A percentile compares a stretch with the other conserved stretches of the same genome.
These are phyloP conservation scores for Procambarus clarkii DNA, from an alignment of 1,140 invertebrate genomes.

Conservation along the genomic window DNA sequence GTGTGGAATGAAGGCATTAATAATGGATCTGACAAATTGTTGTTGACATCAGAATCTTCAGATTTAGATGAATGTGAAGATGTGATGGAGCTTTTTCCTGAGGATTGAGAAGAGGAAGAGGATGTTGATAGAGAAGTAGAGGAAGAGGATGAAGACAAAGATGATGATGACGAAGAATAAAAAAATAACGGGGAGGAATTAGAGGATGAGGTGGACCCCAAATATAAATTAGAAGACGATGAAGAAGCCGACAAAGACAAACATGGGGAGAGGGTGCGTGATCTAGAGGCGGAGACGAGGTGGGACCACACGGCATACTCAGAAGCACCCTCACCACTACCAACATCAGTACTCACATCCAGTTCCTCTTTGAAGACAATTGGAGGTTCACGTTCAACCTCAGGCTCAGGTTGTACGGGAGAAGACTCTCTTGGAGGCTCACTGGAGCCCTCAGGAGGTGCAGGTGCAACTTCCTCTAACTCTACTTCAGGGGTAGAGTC, in stretches of 20 bases:
- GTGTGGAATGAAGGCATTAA: not conserved
- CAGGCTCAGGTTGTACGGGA: slow-evolving; percentile 52
- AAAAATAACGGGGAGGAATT: too few species aligned
- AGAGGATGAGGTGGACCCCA: slow-evolving; percentile 27
- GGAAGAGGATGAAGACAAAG: slow-evolving; percentile 36
- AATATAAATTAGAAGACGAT: slow-evolving; percentile 41
- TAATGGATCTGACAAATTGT: slow-evolving; percentile 31
- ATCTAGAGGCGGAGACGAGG: slow-evolving; percentile 21
- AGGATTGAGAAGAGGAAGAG: slow-evolving; percentile 47
- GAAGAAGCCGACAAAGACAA: slow-evolving; percentile 28
- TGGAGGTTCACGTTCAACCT: slow-evolving; percentile 86
- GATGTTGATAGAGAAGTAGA: slow-evolving; percentile 58
- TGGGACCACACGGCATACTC: slow-evolving; percentile 1
- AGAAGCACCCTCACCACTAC: slow-evolving; percentile 28
- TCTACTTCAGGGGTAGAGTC: slow-evolving; percentile 19
- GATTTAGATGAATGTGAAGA: slow-evolving; percentile 44
- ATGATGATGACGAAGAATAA: slow-evolving; percentile 28
- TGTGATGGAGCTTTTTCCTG: slow-evolving; percentile 12
- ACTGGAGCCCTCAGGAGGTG: not conserved
- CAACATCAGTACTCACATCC: slow-evolving; percentile 80
- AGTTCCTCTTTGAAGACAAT: slow-evolving; percentile 86
- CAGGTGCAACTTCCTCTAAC: slow-evolving; percentile 18
- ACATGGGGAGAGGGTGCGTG: slow-evolving; percentile 28
- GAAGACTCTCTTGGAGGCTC: slow-evolving; percentile 32
- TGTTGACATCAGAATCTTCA: slow-evolving; percentile 60